These are phyloP conservation scores for Esox niger DNA, from an alignment of 2,113 vertebrate genomes.

Conservation along the genomic window DNA sequence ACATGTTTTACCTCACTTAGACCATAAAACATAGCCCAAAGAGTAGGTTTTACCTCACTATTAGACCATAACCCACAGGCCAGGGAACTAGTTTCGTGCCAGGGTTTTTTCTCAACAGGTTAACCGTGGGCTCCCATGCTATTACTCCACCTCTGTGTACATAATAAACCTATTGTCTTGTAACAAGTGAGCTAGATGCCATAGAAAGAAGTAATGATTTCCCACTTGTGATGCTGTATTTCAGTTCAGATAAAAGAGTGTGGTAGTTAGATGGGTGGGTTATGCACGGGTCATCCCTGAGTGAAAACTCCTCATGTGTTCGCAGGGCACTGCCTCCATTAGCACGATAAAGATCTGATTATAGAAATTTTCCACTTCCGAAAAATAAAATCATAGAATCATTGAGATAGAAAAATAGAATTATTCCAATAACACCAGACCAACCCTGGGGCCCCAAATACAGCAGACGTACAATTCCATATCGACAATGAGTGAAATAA, in stretches of 20 bases:
- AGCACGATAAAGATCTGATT: slow-evolving; percentile 21
- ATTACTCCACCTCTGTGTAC: neutral
- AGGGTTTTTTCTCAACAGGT: neutral
- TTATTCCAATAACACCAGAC: slow-evolving; percentile 15
- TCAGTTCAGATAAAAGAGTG: neutral
- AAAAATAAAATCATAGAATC: slow-evolving; percentile 14
- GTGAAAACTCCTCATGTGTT: slow-evolving; percentile 4
- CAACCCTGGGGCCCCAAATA: slow-evolving; percentile 5
- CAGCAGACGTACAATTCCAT: slow-evolving; percentile 3
- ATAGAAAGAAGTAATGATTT: neutral
- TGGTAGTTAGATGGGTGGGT: neutral
- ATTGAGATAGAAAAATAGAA: slow-evolving; percentile 10
- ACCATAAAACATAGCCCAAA: no score
- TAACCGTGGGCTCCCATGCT: neutral
- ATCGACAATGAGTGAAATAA: slow-evolving; percentile 16
- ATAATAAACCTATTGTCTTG: neutral
- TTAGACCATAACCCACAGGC: no score
- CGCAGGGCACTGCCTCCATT: slow-evolving; percentile 4
- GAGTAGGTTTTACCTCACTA: no score
- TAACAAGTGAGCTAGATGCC: neutral
- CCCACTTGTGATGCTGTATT: neutral
- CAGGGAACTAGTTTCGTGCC: no score
- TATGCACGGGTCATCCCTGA: neutral
- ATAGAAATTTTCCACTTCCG: slow-evolving; percentile 9
- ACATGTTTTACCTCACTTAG: no score